These are phyloP conservation scores for Poecilus cupreus DNA, from an alignment of 2,888 invertebrate species.

Conservation along the genomic window DNA sequence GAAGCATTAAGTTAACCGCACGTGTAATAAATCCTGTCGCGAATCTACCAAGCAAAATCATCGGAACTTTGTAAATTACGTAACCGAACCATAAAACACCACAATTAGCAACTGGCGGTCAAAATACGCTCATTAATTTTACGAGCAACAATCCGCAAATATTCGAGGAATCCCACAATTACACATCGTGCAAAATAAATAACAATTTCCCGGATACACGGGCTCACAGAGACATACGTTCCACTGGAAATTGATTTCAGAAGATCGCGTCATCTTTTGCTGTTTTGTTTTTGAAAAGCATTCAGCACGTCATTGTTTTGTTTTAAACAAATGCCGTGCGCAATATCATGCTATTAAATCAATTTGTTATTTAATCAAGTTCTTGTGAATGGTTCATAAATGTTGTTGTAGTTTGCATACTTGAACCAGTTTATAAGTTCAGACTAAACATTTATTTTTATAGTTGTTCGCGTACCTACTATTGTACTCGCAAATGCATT, in stretches of 20 bases:
- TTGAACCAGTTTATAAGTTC: constrained; percentile 8
- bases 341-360: constrained; percentile 30
- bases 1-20: not conserved
- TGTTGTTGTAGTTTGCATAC: constrained; percentile 32
- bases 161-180: constrained; percentile 46
- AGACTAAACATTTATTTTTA: constrained; percentile 39
- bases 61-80: constrained; percentile 20
- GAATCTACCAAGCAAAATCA: not conserved
- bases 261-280: not conserved
- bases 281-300: constrained; percentile 38
- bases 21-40: not conserved
- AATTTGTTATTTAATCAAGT: constrained; percentile 41
- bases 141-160: constrained; percentile 9
- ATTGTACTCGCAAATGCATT: constrained; percentile 3
- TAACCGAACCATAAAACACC: constrained; percentile 28
- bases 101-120: constrained; percentile 32
- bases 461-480: not conserved
- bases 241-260: constrained; percentile 1
- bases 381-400: constrained; percentile 17
- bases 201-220: constrained; percentile 2
- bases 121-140: constrained; percentile 28
- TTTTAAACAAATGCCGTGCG: not conserved
- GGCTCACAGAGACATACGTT: not conserved
- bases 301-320: constrained; percentile 19
- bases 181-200: not conserved